A percentile compares a stretch with the other conserved stretches of the same genome.
Conservation (phyloP, 2,113 vertebrate genomes). For the Cinclus mexicanus region DNA sequence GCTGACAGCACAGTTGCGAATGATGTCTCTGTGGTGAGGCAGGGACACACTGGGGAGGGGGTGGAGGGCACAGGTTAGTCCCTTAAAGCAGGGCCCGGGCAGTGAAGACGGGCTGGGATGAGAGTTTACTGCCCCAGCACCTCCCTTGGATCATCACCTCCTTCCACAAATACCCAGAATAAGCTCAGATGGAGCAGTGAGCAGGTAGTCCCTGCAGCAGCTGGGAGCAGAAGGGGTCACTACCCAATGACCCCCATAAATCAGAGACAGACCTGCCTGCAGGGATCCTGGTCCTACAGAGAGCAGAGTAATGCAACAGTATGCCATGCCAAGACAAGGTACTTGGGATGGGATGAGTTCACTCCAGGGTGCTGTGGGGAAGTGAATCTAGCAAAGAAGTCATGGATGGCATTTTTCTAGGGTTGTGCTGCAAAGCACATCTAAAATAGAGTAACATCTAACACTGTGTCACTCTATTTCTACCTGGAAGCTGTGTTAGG, state of each 20-base stretch:
- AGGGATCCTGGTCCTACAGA: background rate
- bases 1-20: slow-evolving; percentile 94
- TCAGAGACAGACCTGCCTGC: background rate
- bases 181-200: background rate
- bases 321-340: background rate
- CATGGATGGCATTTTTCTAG: background rate
- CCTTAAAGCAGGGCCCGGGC: background rate
- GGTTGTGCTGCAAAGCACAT: background rate
- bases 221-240: background rate
- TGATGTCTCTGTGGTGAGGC: slow-evolving; percentile 89
- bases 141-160: background rate
- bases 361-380: background rate
- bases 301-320: background rate
- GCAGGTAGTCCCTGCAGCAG: accelerated
- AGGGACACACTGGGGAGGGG: slow-evolving; percentile 81
- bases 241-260: background rate
- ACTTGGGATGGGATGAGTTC: background rate
- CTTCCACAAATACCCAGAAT: background rate
- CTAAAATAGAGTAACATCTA: background rate
- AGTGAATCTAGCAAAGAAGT: background rate
- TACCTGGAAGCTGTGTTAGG: background rate
- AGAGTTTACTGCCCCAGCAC: background rate
- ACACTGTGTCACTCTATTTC: background rate
- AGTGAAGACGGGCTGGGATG: background rate
- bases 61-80: background rate